Evolutionary conservation across 2,113 vertebrate genomes (phyloP).

Genomic region (Zootoca vivipara): DNA sequence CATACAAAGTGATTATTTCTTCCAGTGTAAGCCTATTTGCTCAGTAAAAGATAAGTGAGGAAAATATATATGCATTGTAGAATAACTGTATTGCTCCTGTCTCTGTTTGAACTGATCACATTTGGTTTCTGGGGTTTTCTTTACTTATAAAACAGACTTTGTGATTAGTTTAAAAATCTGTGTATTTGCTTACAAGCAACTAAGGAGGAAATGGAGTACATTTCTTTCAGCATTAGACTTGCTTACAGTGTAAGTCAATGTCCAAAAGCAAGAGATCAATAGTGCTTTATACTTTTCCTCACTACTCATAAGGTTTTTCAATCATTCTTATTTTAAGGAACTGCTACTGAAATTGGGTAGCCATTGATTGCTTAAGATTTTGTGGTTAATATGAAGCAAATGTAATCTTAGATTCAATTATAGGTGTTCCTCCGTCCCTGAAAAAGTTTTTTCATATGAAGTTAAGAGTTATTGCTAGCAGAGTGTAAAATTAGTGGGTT

Average conservation of each 20-base stretch:
- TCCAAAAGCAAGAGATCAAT: constrained; percentile 65
- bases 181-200: constrained; percentile 37
- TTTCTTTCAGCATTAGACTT: constrained; percentile 51
- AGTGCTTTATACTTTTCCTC: constrained; percentile 64
- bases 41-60: constrained; percentile 7
- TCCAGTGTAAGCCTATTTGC: background rate
- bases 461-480: background rate
- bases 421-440: background rate
- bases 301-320: constrained; percentile 67
- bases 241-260: constrained; percentile 63
- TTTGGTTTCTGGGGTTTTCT: background rate
- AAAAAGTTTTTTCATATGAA: constrained; percentile 6
- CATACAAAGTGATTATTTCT: constrained; percentile 1
- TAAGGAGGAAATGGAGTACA: constrained; percentile 18
- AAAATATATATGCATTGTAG: constrained; percentile 1
- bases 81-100: background rate
- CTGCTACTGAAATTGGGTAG: constrained; percentile 59
- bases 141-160: constrained; percentile 34
- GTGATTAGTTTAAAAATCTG: background rate
- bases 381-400: constrained; percentile 61
- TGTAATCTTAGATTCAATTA: constrained; percentile 57
- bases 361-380: constrained; percentile 73
- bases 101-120: constrained; percentile 16
- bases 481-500: constrained; percentile 2
- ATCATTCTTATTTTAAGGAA: constrained; percentile 76